A percentile compares a stretch with the other conserved stretches of the same genome.
Conservation (phyloP, 2,888 invertebrate species). For the Esperia sulphurella region DNA sequence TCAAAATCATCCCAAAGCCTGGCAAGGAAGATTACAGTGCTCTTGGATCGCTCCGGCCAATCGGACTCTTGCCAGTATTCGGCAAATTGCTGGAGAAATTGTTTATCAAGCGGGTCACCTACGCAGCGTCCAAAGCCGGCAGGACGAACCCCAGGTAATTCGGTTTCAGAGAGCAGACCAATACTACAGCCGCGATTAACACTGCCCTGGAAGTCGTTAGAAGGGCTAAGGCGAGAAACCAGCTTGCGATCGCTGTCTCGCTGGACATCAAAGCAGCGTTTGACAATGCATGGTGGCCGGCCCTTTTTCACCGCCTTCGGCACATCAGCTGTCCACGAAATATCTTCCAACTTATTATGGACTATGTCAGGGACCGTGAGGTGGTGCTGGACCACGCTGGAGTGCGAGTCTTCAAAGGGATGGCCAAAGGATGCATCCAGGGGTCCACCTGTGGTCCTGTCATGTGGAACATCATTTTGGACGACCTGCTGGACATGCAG, state of each 20-base stretch:
- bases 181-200: constrained; percentile 11
- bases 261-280: constrained; percentile 19
- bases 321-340: constrained; percentile 16
- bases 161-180: constrained; percentile 17
- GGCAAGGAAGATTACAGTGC: constrained; percentile 16
- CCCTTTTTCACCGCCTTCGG: constrained; percentile 13
- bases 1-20: constrained; percentile 24
- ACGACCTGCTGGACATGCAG: constrained; percentile 7
- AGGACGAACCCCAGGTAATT: constrained; percentile 8
- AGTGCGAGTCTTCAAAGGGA: background rate
- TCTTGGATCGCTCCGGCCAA: constrained; percentile 19
- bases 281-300: constrained; percentile 22
- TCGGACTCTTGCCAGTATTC: constrained; percentile 18
- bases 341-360: constrained; percentile 10
- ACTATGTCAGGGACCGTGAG: constrained; percentile 6
- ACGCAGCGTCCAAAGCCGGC: background rate
- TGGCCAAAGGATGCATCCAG: constrained; percentile 15
- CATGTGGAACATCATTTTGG: constrained; percentile 5
- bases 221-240: background rate
- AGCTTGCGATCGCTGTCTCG: constrained; percentile 11
- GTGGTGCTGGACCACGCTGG: constrained; percentile 7
- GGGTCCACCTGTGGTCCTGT: no score
- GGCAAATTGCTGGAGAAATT: constrained; percentile 21
- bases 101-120: constrained; percentile 8
- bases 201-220: constrained; percentile 7